These are phyloP conservation scores for Peromyscus polionotus DNA, from an alignment of 2,113 vertebrate genomes.

Conservation along the genomic window DNA sequence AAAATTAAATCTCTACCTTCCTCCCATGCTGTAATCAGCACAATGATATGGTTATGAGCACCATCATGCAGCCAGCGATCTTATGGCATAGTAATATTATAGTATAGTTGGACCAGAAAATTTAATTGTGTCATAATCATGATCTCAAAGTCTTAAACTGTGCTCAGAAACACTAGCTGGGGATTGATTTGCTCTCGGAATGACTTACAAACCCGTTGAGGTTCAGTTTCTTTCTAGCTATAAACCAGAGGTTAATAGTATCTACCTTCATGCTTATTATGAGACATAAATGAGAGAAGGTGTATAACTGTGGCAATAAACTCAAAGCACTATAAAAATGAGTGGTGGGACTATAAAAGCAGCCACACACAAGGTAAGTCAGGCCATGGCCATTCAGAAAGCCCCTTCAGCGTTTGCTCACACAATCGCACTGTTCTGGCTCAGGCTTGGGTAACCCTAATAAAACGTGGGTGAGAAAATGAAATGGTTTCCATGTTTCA, in stretches of 20 bases:
- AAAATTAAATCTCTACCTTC: neutral
- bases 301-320: constrained; percentile 56
- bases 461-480: neutral
- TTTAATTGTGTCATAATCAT: neutral
- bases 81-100: neutral
- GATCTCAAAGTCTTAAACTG: neutral
- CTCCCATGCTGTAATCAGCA: neutral
- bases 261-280: constrained; percentile 26
- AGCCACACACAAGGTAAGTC: neutral
- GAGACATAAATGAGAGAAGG: constrained; percentile 58
- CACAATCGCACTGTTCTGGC: neutral
- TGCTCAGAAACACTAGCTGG: constrained; percentile 27
- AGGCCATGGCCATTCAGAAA: neutral
- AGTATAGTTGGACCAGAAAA: constrained; percentile 9
- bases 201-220: constrained; percentile 44
- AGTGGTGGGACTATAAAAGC: constrained; percentile 58
- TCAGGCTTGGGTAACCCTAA: neutral
- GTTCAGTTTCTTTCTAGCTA: constrained; percentile 24
- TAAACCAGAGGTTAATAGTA: constrained; percentile 52
- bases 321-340: constrained; percentile 49
- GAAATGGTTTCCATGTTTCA: neutral
- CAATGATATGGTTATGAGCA: neutral
- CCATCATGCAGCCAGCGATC: neutral
- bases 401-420: neutral
- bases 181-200: neutral